phyloP scores from a whole-genome alignment of 35 echinoderm and acorn worm genomes.

The Apostichopus parvimensis region DNA sequence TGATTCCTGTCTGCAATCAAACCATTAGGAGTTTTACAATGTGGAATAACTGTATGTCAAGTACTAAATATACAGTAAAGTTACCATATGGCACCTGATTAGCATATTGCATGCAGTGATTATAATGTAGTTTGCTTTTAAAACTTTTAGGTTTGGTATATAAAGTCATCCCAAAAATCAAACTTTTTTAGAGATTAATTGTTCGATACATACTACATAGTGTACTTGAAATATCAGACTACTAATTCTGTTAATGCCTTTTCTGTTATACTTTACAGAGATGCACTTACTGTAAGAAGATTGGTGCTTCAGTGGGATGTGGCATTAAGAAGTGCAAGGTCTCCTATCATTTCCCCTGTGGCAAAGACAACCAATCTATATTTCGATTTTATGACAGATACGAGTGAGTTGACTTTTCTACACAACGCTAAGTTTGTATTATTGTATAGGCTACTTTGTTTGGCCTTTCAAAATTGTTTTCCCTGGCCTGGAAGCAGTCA shows the following conservation, averaged over 20 bases:
- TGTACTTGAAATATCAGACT: not conserved
- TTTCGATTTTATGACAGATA: conserved; percentile 26
- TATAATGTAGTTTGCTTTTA: not conserved
- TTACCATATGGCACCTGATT: too few species aligned
- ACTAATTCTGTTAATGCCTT: not conserved
- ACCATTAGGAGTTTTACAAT: not conserved
- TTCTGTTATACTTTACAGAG: conserved; percentile 7
- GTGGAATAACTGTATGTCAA: not conserved
- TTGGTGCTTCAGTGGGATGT: conserved; percentile 35
- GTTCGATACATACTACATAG: not conserved
- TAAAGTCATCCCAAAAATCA: not conserved
- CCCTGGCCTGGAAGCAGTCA: too few species aligned
- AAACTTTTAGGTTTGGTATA: not conserved
- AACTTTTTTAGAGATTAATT: not conserved
- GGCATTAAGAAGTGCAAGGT: conserved; percentile 39
- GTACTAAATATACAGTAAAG: not conserved
- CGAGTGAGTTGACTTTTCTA: conserved; percentile 3
- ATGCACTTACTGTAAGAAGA: conserved; percentile 24
- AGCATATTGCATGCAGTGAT: too few species aligned
- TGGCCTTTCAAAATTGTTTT: not conserved
- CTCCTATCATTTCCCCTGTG: conserved; percentile 40
- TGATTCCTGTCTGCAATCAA: too few species aligned
- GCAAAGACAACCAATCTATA: conserved; percentile 2
- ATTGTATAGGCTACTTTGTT: not conserved
- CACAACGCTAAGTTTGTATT: not conserved